Conservation (phyloP, 2,888 invertebrate species). For the Electrophaes corylata region DNA sequence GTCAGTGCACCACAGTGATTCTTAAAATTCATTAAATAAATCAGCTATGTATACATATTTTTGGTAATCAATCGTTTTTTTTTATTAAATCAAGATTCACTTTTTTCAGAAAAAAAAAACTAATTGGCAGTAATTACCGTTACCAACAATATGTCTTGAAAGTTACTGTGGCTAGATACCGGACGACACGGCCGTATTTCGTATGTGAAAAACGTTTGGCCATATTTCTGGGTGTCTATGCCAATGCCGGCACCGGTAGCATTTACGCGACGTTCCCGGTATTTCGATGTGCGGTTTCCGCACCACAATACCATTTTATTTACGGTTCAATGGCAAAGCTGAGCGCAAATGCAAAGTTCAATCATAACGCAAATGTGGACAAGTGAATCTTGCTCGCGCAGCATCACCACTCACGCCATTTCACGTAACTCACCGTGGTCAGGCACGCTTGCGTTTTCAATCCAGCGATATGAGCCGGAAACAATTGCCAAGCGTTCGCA, state of each 20-base stretch:
- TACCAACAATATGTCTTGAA: constrained; percentile 19
- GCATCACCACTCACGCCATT: constrained; percentile 47
- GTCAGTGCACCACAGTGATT: too few relatives aligned
- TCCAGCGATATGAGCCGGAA: constrained; percentile 61
- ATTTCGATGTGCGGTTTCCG: constrained; percentile 77
- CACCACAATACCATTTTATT: constrained; percentile 73
- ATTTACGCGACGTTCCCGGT: constrained; percentile 75
- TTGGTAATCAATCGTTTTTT: too few relatives aligned
- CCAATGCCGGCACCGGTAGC: constrained; percentile 67
- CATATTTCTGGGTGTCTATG: constrained; percentile 73
- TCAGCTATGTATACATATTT: too few relatives aligned
- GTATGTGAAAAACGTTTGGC: constrained; percentile 65
- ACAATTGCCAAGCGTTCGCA: constrained; percentile 52
- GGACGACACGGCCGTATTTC: constrained; percentile 67
- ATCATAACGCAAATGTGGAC: constrained; percentile 64
- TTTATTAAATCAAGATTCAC: too few relatives aligned
- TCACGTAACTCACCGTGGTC: constrained; percentile 54
- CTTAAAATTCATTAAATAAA: too few relatives aligned
- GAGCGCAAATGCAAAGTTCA: constrained; percentile 51
- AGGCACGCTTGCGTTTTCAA: constrained; percentile 56
- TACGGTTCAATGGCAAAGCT: constrained; percentile 63
- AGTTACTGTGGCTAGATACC: constrained; percentile 46
- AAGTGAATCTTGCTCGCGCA: constrained; percentile 56
- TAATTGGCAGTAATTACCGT: constrained; percentile 29
- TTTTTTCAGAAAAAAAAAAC: too few relatives aligned